Evolutionary conservation across 2,888 invertebrate genomes (phyloP).

Genomic region (Metellina segmentata): DNA sequence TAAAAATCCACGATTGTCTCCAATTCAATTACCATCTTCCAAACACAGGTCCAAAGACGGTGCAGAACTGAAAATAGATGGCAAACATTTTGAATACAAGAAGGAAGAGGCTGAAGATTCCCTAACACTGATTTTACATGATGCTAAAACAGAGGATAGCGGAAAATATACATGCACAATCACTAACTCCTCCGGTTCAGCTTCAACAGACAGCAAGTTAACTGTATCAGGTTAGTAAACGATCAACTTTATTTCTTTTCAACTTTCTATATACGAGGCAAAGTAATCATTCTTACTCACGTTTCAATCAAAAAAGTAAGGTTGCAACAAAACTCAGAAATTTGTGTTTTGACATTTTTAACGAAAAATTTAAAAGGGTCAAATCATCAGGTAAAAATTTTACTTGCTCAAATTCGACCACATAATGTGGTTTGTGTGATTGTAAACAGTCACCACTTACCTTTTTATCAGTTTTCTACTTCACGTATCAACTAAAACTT

Average conservation of each 20-base stretch:
- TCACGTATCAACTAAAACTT: no score
- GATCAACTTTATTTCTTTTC: neutral
- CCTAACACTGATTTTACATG: conserved; percentile 87
- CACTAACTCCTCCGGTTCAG: conserved; percentile 77
- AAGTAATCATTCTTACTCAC: no score
- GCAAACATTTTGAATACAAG: conserved; percentile 51
- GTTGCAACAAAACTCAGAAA: no score
- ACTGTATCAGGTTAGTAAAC: conserved; percentile 80
- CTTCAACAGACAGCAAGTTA: conserved; percentile 62
- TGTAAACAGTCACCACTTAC: no score
- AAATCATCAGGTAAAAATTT: no score
- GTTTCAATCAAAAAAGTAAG: no score
- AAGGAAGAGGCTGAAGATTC: conserved; percentile 69
- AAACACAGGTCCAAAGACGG: conserved; percentile 86
- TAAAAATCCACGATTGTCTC: neutral
- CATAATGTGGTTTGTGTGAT: no score
- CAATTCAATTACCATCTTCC: neutral
- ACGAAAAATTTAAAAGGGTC: no score
- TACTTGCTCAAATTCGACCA: no score
- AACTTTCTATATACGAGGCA: neutral
- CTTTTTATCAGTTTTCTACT: no score
- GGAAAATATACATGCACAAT: conserved; percentile 90
- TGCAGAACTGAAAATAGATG: conserved; percentile 82
- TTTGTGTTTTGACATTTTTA: no score
- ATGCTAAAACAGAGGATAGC: conserved; percentile 85